phyloP scores from a whole-genome alignment of 2,797 vertebrate species.

The Enteromius viviparus region DNA sequence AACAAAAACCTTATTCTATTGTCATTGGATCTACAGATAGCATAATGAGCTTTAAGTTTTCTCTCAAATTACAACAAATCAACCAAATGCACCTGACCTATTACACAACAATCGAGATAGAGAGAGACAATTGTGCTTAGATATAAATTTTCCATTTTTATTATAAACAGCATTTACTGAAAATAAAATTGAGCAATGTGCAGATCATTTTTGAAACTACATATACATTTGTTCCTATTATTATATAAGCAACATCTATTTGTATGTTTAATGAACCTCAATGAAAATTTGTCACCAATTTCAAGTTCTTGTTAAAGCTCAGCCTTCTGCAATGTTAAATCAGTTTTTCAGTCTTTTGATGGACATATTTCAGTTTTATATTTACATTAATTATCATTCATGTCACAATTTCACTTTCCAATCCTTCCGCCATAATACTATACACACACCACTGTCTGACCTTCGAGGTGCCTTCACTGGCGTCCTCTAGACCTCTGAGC shows the following conservation, averaged over 20 bases:
- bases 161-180: constrained; percentile 74
- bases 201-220: constrained; percentile 67
- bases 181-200: constrained; percentile 62
- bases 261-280: constrained; percentile 24
- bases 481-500: constrained; percentile 69
- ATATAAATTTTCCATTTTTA: constrained; percentile 67
- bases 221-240: constrained; percentile 4
- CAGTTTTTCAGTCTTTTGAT: constrained; percentile 52
- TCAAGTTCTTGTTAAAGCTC: background rate
- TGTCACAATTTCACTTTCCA: constrained; percentile 61
- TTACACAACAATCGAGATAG: constrained; percentile 29
- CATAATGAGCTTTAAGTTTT: background rate
- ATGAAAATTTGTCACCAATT: background rate
- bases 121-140: constrained; percentile 28
- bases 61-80: background rate
- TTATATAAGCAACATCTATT: constrained; percentile 10
- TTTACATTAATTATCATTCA: constrained; percentile 56
- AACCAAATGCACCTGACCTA: background rate
- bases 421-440: constrained; percentile 56
- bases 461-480: constrained; percentile 57
- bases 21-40: background rate
- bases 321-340: constrained; percentile 25
- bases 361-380: constrained; percentile 66
- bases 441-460: constrained; percentile 58
- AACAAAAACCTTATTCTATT: background rate